Evolutionary conservation across 2,113 vertebrate species (phyloP), one percentile per base, ranked within the genome.

Genomic region (Prinia subflava): DNA sequence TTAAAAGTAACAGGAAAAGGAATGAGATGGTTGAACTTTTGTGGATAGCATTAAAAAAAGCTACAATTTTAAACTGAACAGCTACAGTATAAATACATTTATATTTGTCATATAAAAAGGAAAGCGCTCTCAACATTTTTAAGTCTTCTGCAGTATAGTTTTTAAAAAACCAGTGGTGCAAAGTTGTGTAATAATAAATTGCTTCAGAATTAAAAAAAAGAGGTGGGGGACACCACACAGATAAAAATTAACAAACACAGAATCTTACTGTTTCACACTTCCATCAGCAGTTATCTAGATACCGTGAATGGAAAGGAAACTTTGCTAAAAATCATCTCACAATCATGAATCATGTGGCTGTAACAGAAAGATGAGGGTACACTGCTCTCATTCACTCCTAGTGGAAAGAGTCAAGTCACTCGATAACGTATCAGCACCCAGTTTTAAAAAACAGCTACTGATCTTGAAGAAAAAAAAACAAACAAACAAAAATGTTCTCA

Each of bases 251-350:
- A 62, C 67, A 77, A 75, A 87, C 19, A 41, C 55, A 90, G 62
- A 92, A 93, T 92, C 95, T 95, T 68, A 81, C 79, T 70, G 92
- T 70, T 88, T 94, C 87, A 83, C 50, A 70, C 55, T 83, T 96
- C 88, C 95, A 95, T 75, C 74, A 83, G 65, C 68, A 83, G 75
- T 90, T 71, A 94, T 94, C 86, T 90, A 89, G 56, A 53, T 89
- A 91, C 39, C 56, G 62, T 42, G 76, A 90, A 93, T 83, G 90
- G 92, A 92, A 93, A 95, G 92, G 93, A 96, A 95, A 90, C 71
- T 24, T 12, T n/a, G 59, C 47, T 90, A 63, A 85, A 96, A 94
- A 44, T 11, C 39, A 93, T 93, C 83, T 94, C 60, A 88, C 71
- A 55, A 91, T 92, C 87, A 86, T 39, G 64, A 86, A 81, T 52